phyloP scores from a whole-genome alignment of 2,888 invertebrate genomes.

The Agrilus mali region DNA sequence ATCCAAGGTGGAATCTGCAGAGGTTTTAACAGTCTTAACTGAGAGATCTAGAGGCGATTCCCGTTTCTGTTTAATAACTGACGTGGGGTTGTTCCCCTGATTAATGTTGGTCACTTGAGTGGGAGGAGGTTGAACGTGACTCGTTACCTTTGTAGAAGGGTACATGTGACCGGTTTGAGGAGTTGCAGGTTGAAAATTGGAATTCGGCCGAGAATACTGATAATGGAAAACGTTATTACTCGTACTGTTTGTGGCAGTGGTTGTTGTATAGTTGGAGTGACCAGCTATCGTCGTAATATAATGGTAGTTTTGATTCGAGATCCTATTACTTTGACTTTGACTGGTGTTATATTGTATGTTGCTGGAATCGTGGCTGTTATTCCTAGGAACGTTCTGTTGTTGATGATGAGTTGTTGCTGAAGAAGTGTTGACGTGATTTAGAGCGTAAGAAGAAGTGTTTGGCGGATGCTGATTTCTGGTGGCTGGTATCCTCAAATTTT shows the following conservation, averaged over 20 bases:
- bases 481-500: constrained; percentile 18
- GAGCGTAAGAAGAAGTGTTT: constrained; percentile 8
- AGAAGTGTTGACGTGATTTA: constrained; percentile 5
- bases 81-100: not conserved
- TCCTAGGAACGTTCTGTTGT: constrained; percentile 4
- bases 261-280: constrained; percentile 10
- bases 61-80: constrained; percentile 39
- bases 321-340: constrained; percentile 3
- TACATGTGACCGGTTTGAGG: constrained; percentile 10
- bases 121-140: constrained; percentile 1
- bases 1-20: constrained; percentile 75
- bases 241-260: constrained; percentile 9
- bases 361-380: constrained; percentile 1
- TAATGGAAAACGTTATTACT: constrained; percentile 7
- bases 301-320: constrained; percentile 2
- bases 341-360: constrained; percentile 10
- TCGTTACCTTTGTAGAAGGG: constrained; percentile 4
- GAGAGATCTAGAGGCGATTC: constrained; percentile 80
- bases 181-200: constrained; percentile 7
- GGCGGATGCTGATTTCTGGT: constrained; percentile 13
- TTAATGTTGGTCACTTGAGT: not conserved
- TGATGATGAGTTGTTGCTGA: constrained; percentile 6
- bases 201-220: constrained; percentile 8
- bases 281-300: constrained; percentile 6
- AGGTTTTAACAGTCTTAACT: constrained; percentile 77